Evolutionary conservation across 2,888 invertebrate genomes (phyloP).

Genomic region (Agrilus biguttatus): DNA sequence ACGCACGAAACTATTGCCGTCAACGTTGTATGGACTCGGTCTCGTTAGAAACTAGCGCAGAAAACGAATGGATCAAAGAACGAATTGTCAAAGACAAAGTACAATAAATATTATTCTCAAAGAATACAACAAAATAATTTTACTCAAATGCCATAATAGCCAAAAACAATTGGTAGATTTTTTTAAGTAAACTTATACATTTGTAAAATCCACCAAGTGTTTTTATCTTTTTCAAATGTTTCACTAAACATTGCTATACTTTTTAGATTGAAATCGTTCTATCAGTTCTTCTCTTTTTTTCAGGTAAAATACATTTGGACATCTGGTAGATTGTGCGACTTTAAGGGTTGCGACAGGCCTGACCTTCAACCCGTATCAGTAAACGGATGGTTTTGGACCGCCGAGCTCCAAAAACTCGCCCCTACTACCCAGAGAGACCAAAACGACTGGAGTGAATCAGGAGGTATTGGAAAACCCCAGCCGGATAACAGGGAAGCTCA

Average conservation of each 20-base stretch:
- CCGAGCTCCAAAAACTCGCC: conserved; percentile 70
- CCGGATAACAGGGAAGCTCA: conserved; percentile 74
- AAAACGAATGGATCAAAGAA: conserved; percentile 77
- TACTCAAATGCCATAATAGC: no score
- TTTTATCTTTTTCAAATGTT: no score
- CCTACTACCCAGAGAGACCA: conserved; percentile 68
- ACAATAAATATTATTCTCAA: conserved; percentile 11
- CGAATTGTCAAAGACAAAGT: conserved; percentile 66
- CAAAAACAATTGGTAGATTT: no score
- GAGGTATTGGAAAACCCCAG: conserved; percentile 74
- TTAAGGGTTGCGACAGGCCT: conserved; percentile 76
- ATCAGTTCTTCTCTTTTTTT: conserved; percentile 1
- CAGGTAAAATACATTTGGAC: conserved; percentile 86
- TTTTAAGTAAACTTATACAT: no score
- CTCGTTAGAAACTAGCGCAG: conserved; percentile 69
- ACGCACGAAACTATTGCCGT: conserved; percentile 72
- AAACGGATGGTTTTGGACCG: conserved; percentile 91
- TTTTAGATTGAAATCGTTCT: no score
- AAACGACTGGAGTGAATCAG: conserved; percentile 79
- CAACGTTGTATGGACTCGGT: conserved; percentile 84
- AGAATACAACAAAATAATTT: no score
- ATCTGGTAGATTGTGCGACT: conserved; percentile 77
- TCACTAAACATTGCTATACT: no score
- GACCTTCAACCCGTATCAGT: conserved; percentile 67
- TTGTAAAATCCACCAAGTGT: no score